Conservation (phyloP, 64 coral and sea anemone species). For the Acropora tenuis region DNA sequence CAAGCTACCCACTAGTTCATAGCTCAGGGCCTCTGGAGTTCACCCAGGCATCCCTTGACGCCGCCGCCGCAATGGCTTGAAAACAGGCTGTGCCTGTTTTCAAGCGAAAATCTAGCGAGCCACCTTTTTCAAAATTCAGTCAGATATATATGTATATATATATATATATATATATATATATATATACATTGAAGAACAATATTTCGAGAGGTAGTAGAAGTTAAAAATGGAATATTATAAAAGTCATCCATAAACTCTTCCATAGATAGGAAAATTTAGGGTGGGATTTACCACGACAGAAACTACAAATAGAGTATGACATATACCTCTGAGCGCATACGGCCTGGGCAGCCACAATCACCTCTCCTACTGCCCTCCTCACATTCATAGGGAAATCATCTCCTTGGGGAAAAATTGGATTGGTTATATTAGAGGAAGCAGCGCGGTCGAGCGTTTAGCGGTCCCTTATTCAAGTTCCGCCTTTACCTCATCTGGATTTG, state of each 20-base stretch:
- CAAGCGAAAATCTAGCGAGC: too few relatives aligned
- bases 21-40: too few relatives aligned
- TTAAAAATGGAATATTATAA: not conserved
- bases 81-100: too few relatives aligned
- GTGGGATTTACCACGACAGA: constrained; percentile 1
- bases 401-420: constrained; percentile 8
- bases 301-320: not conserved
- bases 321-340: not conserved
- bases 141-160: too few relatives aligned
- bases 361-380: constrained; percentile 6
- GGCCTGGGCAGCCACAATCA: constrained; percentile 1
- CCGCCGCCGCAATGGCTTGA: too few relatives aligned
- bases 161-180: too few relatives aligned
- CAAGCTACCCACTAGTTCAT: too few relatives aligned
- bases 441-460: constrained; percentile 2
- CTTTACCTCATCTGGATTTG: too few relatives aligned
- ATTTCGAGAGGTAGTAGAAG: constrained; percentile 10
- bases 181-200: not conserved
- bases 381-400: not conserved
- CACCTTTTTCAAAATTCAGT: too few relatives aligned
- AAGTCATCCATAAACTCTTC: not conserved
- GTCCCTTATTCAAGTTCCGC: too few relatives aligned
- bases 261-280: constrained; percentile 2
- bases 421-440: constrained; percentile 11
- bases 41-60: too few relatives aligned